Percentiles rank a stretch among this genome's conserved stretches.
These are phyloP conservation scores for Sebastes kiyomatsui DNA, from an alignment of 2,797 vertebrate species.

Conservation along the genomic window DNA sequence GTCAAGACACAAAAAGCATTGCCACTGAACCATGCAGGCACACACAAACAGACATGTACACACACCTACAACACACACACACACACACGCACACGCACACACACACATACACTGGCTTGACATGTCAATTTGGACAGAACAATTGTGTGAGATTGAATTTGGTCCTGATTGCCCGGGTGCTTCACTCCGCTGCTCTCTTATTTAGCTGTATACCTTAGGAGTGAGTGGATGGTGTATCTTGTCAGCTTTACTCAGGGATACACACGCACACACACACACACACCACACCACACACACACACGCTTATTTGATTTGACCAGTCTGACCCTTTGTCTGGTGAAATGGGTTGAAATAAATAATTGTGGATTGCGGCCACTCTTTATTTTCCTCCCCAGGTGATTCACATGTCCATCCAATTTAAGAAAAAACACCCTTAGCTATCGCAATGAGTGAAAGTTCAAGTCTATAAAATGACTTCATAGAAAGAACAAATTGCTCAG, in stretches of 20 bases:
- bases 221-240: neutral
- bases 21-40: conserved; percentile 1
- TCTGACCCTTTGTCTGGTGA: neutral
- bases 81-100: neutral
- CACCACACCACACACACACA: neutral
- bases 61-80: conserved; percentile 8
- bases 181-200: conserved; percentile 40
- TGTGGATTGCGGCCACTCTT: neutral
- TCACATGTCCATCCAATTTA: neutral
- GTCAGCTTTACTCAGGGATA: conserved; percentile 24
- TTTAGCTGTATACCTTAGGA: conserved; percentile 23
- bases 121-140: conserved; percentile 45
- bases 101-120: neutral
- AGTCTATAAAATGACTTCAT: neutral
- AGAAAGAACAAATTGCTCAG: neutral
- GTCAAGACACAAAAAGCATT: neutral
- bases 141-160: conserved; percentile 53
- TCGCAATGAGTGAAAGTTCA: neutral
- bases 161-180: conserved; percentile 46
- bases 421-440: neutral
- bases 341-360: conserved; percentile 10
- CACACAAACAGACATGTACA: conserved; percentile 1
- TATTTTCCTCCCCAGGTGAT: neutral
- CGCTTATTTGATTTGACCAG: neutral
- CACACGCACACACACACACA: neutral